phyloP scores from a whole-genome alignment of 2,888 invertebrate species.

The Periphyllus acericola region DNA sequence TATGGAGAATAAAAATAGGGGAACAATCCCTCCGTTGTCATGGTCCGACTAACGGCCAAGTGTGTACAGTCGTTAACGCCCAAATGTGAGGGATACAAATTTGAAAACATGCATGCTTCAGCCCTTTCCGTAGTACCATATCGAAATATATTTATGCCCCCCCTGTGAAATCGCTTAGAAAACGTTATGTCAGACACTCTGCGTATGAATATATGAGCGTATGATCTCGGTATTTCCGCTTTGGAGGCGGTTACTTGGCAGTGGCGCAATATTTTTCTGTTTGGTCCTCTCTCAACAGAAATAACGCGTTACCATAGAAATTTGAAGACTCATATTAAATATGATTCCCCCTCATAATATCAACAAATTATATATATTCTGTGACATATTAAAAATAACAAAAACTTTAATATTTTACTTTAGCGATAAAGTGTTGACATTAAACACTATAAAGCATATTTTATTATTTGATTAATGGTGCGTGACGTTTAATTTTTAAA shows the following conservation, averaged over 20 bases:
- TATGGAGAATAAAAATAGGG: slow-evolving; percentile 17
- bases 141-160: slow-evolving; percentile 41
- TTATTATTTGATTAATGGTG: neutral
- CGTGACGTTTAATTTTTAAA: neutral
- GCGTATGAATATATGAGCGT: slow-evolving; percentile 39
- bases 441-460: too few relatives aligned
- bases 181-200: slow-evolving; percentile 47
- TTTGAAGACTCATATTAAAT: slow-evolving; percentile 22
- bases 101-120: slow-evolving; percentile 44
- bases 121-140: slow-evolving; percentile 30
- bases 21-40: slow-evolving; percentile 17
- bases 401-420: slow-evolving; percentile 18
- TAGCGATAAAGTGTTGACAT: slow-evolving; percentile 1
- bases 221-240: slow-evolving; percentile 17
- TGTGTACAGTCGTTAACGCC: slow-evolving; percentile 31
- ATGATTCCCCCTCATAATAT: neutral
- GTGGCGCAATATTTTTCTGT: slow-evolving; percentile 35
- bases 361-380: neutral
- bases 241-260: slow-evolving; percentile 55
- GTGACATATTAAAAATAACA: slow-evolving; percentile 11
- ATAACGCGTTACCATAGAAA: slow-evolving; percentile 15
- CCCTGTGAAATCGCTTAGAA: slow-evolving; percentile 51
- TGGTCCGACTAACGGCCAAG: slow-evolving; percentile 20
- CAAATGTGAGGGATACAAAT: slow-evolving; percentile 49
- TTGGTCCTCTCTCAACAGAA: slow-evolving; percentile 29